These are phyloP conservation scores for Acromyrmex echinatior DNA, from an alignment of 1,140 invertebrate genomes.

Conservation along the genomic window DNA sequence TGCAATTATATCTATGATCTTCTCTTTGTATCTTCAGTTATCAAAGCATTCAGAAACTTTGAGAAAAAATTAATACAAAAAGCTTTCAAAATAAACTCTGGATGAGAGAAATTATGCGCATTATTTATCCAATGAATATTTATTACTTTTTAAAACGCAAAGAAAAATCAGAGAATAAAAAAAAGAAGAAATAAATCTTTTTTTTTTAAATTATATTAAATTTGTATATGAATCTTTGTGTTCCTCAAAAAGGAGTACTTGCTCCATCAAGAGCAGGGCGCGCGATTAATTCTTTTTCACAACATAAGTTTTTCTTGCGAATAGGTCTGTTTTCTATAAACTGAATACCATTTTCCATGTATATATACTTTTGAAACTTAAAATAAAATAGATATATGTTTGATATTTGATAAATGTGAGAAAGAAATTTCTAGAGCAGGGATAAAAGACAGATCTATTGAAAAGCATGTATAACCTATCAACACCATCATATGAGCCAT, in stretches of 20 bases:
- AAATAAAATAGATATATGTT: too few relatives aligned
- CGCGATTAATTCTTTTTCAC: not conserved
- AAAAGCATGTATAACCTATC: conserved; percentile 8
- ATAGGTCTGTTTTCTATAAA: too few relatives aligned
- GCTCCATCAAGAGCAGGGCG: not conserved
- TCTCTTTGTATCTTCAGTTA: not conserved
- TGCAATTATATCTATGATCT: not conserved
- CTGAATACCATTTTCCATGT: too few relatives aligned
- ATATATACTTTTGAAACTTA: too few relatives aligned
- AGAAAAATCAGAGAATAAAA: not conserved
- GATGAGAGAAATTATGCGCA: not conserved
- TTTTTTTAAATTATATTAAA: not conserved
- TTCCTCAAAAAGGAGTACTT: not conserved
- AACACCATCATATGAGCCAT: not conserved
- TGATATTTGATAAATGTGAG: too few relatives aligned
- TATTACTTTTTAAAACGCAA: not conserved
- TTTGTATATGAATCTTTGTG: not conserved
- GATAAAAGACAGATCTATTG: too few relatives aligned
- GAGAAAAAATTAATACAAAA: not conserved
- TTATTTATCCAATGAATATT: not conserved
- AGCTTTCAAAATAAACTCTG: not conserved
- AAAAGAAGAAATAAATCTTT: not conserved
- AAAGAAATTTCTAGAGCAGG: too few relatives aligned
- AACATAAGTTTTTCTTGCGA: not conserved
- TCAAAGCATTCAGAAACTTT: not conserved